A percentile compares a stretch with the other conserved stretches of the same genome.
Evolutionary conservation across 2,888 invertebrate genomes (phyloP).

Genomic region (Homarus gammarus): DNA sequence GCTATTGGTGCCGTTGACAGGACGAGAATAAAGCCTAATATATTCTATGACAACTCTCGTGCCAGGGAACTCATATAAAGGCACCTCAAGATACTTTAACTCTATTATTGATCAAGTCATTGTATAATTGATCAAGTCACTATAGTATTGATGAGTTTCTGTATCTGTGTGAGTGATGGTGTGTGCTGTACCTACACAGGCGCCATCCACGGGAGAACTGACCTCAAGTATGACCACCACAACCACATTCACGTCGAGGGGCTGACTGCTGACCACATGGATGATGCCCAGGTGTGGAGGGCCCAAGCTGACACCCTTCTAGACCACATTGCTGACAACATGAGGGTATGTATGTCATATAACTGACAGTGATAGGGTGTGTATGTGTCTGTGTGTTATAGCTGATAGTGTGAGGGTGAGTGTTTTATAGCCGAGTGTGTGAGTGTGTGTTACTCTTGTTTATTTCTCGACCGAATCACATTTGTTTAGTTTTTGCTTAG

Average conservation of each 20-base stretch:
- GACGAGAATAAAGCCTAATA: no score
- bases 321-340: constrained; percentile 42
- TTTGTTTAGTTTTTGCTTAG: no score
- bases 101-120: no score
- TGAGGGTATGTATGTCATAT: constrained; percentile 17
- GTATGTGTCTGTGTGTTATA: not conserved
- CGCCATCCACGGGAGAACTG: constrained; percentile 49
- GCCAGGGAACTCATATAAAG: no score
- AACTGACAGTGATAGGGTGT: not conserved
- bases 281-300: constrained; percentile 20
- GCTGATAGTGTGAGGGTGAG: constrained; percentile 1
- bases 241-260: constrained; percentile 53
- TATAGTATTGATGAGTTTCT: no score
- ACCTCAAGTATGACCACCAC: constrained; percentile 59
- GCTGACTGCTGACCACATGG: not conserved
- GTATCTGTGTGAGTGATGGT: no score
- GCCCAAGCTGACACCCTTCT: constrained; percentile 22
- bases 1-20: no score
- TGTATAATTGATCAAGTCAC: no score
- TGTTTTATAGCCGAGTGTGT: constrained; percentile 7
- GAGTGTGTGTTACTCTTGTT: no score
- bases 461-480: no score
- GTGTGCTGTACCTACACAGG: constrained; percentile 37
- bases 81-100: no score
- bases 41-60: no score